A percentile compares a stretch with the other conserved stretches of the same genome.
Conservation (phyloP, 1,140 invertebrate genomes). For the Wiebesia pumilae region DNA sequence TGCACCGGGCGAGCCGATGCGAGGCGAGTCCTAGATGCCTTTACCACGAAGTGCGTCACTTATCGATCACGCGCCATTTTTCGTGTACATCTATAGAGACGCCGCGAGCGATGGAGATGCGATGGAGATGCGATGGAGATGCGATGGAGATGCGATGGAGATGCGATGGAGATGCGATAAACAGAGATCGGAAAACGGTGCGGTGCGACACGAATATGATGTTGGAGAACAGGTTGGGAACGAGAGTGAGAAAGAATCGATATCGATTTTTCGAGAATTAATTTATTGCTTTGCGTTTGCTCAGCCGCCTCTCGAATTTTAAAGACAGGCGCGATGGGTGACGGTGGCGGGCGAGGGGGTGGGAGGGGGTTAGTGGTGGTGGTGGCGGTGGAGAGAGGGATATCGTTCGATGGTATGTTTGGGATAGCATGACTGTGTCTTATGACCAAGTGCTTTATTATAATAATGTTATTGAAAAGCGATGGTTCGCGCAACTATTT, state of each 20-base stretch:
- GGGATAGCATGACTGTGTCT: not conserved
- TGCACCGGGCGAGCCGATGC: not conserved
- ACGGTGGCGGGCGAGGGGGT: not conserved
- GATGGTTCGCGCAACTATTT: not conserved
- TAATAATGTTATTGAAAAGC: not conserved
- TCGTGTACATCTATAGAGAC: not conserved
- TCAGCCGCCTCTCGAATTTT: conserved; percentile 1
- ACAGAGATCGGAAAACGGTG: not conserved
- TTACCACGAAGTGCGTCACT: not conserved
- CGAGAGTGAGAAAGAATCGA: conserved; percentile 9
- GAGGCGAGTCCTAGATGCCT: not conserved
- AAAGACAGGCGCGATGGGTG: not conserved
- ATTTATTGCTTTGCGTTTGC: not conserved
- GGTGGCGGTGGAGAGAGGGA: not conserved
- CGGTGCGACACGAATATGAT: not conserved
- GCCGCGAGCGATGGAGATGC: conserved; percentile 3
- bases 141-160: not conserved
- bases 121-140: not conserved
- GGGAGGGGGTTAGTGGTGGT: too few species aligned
- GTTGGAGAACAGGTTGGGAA: not conserved
- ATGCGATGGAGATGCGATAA: not conserved
- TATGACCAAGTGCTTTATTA: not conserved
- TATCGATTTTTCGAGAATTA: conserved; percentile 8
- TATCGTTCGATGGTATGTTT: not conserved
- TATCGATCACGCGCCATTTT: conserved; percentile 49